phyloP scores from a whole-genome alignment of 1,140 invertebrate species.

The Amyelois transitella region DNA sequence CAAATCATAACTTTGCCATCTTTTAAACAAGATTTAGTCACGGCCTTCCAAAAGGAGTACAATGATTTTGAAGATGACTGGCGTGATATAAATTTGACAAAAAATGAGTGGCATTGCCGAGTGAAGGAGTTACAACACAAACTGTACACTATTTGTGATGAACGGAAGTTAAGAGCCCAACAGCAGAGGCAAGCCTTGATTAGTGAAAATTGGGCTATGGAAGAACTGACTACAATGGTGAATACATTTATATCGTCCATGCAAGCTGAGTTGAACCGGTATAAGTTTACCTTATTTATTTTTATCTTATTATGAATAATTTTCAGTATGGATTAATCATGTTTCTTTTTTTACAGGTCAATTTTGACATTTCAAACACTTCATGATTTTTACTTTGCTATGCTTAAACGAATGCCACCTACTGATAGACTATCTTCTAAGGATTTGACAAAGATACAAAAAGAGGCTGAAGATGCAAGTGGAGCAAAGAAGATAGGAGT shows the following conservation, averaged over 20 bases:
- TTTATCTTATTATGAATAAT: conserved; percentile 35
- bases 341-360: conserved; percentile 41
- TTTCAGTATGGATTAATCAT: conserved; percentile 25
- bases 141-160: conserved; percentile 73
- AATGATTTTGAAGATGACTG: conserved; percentile 75
- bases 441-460: conserved; percentile 51
- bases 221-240: conserved; percentile 66
- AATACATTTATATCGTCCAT: conserved; percentile 74
- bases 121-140: conserved; percentile 52
- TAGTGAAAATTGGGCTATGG: conserved; percentile 69
- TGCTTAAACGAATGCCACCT: conserved; percentile 55
- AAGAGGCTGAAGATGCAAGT: conserved; percentile 43
- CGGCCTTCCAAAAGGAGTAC: conserved; percentile 73
- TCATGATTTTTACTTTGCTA: conserved; percentile 74
- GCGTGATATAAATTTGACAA: conserved; percentile 64
- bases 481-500: conserved; percentile 42
- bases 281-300: conserved; percentile 2
- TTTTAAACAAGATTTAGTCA: conserved; percentile 71
- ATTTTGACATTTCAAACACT: conserved; percentile 69
- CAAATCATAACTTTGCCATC: conserved; percentile 74
- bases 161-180: conserved; percentile 69
- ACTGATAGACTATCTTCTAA: conserved; percentile 53
- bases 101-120: conserved; percentile 68
- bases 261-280: conserved; percentile 76
- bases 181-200: conserved; percentile 67